Evolutionary conservation across 1,140 invertebrate species (phyloP).

Genomic region (Papilio dardanus): DNA sequence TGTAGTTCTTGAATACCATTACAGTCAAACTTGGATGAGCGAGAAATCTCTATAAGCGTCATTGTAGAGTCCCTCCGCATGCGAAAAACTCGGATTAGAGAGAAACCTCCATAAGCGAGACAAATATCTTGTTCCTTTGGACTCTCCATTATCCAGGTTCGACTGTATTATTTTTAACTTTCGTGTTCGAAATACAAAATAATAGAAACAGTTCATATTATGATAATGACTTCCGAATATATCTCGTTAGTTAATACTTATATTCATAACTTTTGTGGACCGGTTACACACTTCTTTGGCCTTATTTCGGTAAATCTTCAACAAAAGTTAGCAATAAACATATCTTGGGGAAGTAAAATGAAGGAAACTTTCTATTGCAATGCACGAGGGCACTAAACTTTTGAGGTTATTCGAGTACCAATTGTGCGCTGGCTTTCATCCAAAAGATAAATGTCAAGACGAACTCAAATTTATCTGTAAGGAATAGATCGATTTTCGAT

Average conservation of each 20-base stretch:
- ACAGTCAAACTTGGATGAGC: too few species aligned
- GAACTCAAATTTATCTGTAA: conserved; percentile 35
- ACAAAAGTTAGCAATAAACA: neutral
- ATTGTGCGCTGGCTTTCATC: conserved; percentile 52
- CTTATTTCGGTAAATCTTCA: conserved; percentile 9
- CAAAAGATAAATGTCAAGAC: conserved; percentile 56
- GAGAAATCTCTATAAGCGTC: too few species aligned
- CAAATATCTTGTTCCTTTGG: too few species aligned
- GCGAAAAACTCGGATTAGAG: too few species aligned
- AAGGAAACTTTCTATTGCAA: conserved; percentile 50
- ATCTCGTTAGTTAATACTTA: neutral
- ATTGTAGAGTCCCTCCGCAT: too few species aligned
- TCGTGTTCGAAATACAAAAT: too few species aligned
- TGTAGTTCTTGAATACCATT: too few species aligned
- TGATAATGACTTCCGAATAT: neutral
- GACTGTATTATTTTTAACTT: too few species aligned
- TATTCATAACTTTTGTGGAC: neutral
- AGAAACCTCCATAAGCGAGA: too few species aligned
- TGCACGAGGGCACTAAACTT: conserved; percentile 47
- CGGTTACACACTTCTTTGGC: neutral
- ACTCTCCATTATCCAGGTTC: too few species aligned
- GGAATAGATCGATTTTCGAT: neutral
- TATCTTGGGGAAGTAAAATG: conserved; percentile 46
- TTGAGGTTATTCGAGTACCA: conserved; percentile 54
- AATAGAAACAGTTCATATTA: too few species aligned